Conservation (phyloP, 2,888 invertebrate species). For the Emmelina monodactyla region DNA sequence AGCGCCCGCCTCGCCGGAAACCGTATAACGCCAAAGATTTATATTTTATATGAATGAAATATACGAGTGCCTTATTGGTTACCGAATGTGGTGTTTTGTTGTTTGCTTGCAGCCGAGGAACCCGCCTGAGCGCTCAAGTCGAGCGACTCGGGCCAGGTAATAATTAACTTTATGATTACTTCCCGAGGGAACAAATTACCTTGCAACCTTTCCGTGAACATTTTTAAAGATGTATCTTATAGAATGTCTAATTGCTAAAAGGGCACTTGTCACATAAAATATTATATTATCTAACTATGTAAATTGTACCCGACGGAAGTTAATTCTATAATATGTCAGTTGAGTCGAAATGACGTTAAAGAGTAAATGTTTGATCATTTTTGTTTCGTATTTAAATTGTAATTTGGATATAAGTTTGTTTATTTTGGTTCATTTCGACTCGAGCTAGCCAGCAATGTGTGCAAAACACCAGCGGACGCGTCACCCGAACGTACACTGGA, state of each 20-base stretch:
- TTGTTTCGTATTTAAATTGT: slow-evolving; percentile 6
- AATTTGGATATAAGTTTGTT: slow-evolving; percentile 3
- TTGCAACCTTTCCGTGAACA: slow-evolving; percentile 13
- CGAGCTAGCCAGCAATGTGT: slow-evolving; percentile 60
- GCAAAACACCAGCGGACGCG: slow-evolving; percentile 48
- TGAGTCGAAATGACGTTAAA: slow-evolving; percentile 39
- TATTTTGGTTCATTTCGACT: slow-evolving; percentile 31
- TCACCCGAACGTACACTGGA: slow-evolving; percentile 54
- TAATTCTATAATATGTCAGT: slow-evolving; percentile 31
- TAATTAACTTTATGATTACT: slow-evolving; percentile 55
- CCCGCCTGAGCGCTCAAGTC: slow-evolving; percentile 79
- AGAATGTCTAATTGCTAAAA: neutral
- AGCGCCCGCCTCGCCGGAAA: slow-evolving; percentile 16
- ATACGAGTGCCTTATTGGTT: slow-evolving; percentile 66
- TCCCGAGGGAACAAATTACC: slow-evolving; percentile 45
- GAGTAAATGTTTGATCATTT: slow-evolving; percentile 6
- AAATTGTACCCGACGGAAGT: slow-evolving; percentile 52
- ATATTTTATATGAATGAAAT: slow-evolving; percentile 52
- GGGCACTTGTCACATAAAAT: neutral
- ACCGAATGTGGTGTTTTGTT: slow-evolving; percentile 55
- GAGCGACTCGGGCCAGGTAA: slow-evolving; percentile 85
- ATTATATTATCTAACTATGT: neutral
- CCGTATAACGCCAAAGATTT: slow-evolving; percentile 55
- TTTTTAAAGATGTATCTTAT: too few relatives aligned
- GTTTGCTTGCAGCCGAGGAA: slow-evolving; percentile 54